Evolutionary conservation across 2,888 invertebrate species (phyloP).

Genomic region (Eilema griseolum): DNA sequence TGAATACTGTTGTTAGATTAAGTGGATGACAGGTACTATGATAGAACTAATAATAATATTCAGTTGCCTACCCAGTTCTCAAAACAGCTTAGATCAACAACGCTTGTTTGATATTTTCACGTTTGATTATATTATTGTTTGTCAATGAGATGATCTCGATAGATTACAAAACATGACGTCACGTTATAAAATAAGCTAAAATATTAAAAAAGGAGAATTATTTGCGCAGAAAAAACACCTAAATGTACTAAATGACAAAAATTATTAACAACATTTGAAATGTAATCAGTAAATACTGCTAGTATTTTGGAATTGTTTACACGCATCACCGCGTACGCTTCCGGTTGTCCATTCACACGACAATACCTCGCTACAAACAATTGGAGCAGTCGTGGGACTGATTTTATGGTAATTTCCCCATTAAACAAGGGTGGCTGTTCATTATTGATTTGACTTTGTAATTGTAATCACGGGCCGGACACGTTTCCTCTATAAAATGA

Average conservation of each 20-base stretch:
- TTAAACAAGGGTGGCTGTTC: slow-evolving; percentile 63
- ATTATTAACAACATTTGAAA: not conserved
- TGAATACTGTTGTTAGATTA: no score
- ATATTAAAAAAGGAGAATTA: not conserved
- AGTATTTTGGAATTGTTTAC: slow-evolving; percentile 78
- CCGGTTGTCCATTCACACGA: slow-evolving; percentile 63
- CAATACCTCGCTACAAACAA: slow-evolving; percentile 65
- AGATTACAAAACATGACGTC: not conserved
- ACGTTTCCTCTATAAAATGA: slow-evolving; percentile 54
- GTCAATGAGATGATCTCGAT: not conserved
- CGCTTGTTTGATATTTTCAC: not conserved
- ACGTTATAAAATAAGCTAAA: not conserved
- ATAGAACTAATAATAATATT: not conserved
- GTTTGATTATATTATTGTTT: not conserved
- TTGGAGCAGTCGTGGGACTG: slow-evolving; percentile 77
- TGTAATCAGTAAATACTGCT: slow-evolving; percentile 18
- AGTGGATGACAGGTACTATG: not conserved
- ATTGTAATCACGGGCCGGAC: slow-evolving; percentile 60
- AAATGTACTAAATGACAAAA: not conserved
- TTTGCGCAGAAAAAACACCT: not conserved
- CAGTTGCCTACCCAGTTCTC: slow-evolving; percentile 1
- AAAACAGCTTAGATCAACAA: not conserved
- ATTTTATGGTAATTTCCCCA: slow-evolving; percentile 81
- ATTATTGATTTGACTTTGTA: slow-evolving; percentile 71
- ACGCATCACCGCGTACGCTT: slow-evolving; percentile 69